A percentile compares a stretch with the other conserved stretches of the same genome.
Conservation (phyloP, 1,140 invertebrate genomes). For the Halictus rubicundus region DNA sequence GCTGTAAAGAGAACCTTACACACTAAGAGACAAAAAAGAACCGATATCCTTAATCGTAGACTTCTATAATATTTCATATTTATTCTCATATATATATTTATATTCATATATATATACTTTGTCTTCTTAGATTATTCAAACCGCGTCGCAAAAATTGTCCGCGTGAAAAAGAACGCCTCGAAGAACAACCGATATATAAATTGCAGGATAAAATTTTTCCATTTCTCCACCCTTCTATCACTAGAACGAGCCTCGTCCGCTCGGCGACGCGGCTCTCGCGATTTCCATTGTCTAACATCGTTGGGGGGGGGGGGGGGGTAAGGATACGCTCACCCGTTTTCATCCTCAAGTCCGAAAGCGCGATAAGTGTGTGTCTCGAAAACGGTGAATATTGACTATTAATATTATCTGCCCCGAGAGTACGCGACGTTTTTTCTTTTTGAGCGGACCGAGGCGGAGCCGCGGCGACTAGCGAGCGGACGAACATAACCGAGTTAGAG, state of each 20-base stretch:
- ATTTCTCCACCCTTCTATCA: constrained; percentile 49
- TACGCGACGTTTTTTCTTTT: neutral
- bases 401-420: neutral
- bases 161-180: constrained; percentile 56
- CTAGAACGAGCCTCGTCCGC: constrained; percentile 49
- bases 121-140: constrained; percentile 55
- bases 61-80: constrained; percentile 60
- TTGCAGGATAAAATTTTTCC: constrained; percentile 58
- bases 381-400: too few species aligned
- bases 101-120: constrained; percentile 44
- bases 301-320: too few species aligned
- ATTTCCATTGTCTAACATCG: too few species aligned
- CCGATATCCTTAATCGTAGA: constrained; percentile 59
- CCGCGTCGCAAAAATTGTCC: constrained; percentile 33
- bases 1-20: constrained; percentile 77
- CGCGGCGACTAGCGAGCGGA: neutral
- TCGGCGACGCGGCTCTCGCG: constrained; percentile 38
- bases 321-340: too few species aligned
- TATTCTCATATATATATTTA: constrained; percentile 54
- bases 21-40: constrained; percentile 67
- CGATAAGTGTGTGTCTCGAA: too few species aligned
- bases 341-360: too few species aligned
- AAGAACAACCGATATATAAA: constrained; percentile 65
- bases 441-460: neutral
- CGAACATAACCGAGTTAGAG: constrained; percentile 46